A percentile compares a stretch with the other conserved stretches of the same genome.
phyloP scores from a whole-genome alignment of 2,888 invertebrate species.

The Lordiphosa fenestrarum region DNA sequence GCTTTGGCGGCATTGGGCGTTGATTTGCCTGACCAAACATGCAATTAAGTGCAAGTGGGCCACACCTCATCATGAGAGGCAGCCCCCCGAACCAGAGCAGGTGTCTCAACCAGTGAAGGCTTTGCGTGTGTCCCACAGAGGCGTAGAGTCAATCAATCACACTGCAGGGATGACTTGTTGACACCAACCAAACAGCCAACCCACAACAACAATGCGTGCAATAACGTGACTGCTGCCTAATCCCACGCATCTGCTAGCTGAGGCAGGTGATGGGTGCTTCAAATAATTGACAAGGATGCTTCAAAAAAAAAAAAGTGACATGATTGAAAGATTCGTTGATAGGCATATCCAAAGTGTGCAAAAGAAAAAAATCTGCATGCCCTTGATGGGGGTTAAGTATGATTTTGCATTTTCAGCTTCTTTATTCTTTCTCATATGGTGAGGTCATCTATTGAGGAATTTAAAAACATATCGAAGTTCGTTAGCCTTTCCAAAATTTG shows the following conservation, averaged over 20 bases:
- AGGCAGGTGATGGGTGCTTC: conserved; percentile 23
- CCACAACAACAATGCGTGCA: conserved; percentile 18
- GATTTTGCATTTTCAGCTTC: too few relatives aligned
- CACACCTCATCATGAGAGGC: conserved; percentile 54
- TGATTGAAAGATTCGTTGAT: too few relatives aligned
- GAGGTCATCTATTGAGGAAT: too few relatives aligned
- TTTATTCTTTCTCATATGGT: too few relatives aligned
- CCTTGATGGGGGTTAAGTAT: too few relatives aligned
- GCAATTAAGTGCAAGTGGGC: conserved; percentile 68
- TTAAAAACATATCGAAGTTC: too few relatives aligned
- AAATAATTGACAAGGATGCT: too few relatives aligned
- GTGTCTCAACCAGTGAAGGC: conserved; percentile 13
- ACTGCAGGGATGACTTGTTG: conserved; percentile 48
- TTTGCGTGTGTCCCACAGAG: conserved; percentile 21
- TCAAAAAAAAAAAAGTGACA: too few relatives aligned
- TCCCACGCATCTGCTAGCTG: conserved; percentile 34
- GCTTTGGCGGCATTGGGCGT: conserved; percentile 47
- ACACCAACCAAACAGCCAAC: conserved; percentile 33
- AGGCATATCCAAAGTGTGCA: too few relatives aligned
- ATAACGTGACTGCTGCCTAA: conserved; percentile 41
- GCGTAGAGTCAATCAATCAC: conserved; percentile 60
- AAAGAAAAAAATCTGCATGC: too few relatives aligned
- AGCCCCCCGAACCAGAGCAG: conserved; percentile 16
- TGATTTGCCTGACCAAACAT: conserved; percentile 64
- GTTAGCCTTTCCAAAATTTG: too few relatives aligned